Conservation (phyloP, 53 echinoderm and acorn worm genomes). For the Paelopatides confundens region DNA sequence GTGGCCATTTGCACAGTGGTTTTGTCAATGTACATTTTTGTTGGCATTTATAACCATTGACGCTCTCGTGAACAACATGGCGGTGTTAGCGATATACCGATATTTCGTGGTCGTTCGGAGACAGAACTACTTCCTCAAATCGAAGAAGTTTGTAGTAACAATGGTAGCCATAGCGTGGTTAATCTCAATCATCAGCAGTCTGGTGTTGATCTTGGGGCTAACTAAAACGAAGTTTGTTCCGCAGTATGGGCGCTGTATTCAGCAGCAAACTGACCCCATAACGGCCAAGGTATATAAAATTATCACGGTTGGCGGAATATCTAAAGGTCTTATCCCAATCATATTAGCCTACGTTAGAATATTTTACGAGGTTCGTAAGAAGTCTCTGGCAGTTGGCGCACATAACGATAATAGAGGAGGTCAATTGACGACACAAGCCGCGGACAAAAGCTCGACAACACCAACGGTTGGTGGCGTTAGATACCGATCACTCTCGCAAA, state of each 20-base stretch:
- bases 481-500: background rate
- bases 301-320: conserved; percentile 4
- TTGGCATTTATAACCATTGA: conserved; percentile 11
- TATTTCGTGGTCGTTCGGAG: conserved; percentile 31
- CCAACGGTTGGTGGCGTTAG: background rate
- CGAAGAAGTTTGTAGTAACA: background rate
- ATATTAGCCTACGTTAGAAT: conserved; percentile 21
- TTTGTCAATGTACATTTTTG: background rate
- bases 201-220: background rate
- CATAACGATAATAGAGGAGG: background rate
- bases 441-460: background rate
- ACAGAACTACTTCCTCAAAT: conserved; percentile 18
- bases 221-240: background rate
- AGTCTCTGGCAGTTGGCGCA: background rate
- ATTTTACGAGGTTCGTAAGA: conserved; percentile 28
- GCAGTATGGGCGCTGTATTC: conserved; percentile 1
- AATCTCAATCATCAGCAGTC: background rate
- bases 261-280: background rate
- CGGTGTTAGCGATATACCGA: conserved; percentile 15
- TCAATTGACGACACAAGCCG: too few species aligned
- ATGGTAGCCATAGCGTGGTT: conserved; percentile 5
- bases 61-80: conserved; percentile 33
- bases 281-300: conserved; percentile 19
- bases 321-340: conserved; percentile 5
- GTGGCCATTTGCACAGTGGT: background rate